Evolutionary conservation across 2,888 invertebrate genomes (phyloP).

Genomic region (Noctuana brunneofusca): DNA sequence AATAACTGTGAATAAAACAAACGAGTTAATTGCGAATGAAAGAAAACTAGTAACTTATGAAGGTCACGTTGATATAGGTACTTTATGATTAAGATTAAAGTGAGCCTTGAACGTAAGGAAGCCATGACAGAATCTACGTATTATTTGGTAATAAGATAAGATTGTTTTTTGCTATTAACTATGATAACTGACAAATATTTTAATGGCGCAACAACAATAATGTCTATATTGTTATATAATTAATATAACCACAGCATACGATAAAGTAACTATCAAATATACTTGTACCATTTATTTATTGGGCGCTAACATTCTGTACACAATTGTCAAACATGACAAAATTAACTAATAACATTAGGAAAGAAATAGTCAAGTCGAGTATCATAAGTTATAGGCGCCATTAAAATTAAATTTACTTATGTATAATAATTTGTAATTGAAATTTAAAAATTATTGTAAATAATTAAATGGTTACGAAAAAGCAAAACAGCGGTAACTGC

Average conservation of each 20-base stretch:
- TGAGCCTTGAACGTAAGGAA: background rate
- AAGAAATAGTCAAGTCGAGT: no score
- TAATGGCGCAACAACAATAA: background rate
- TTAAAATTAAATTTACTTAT: no score
- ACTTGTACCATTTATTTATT: background rate
- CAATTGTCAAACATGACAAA: no score
- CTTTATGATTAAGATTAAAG: background rate
- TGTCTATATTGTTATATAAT: background rate
- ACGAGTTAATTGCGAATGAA: background rate
- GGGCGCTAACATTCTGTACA: no score
- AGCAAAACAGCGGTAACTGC: background rate
- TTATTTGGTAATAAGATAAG: background rate
- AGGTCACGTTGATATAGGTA: background rate
- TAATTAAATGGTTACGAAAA: background rate
- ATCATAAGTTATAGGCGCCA: no score
- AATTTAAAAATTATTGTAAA: no score
- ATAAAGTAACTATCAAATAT: no score
- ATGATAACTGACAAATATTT: background rate
- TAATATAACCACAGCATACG: background rate
- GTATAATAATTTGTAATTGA: no score
- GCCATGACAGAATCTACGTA: background rate
- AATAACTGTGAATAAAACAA: background rate
- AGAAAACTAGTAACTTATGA: background rate
- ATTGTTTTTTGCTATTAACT: no score
- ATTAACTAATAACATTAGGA: no score